A percentile compares a stretch with the other conserved stretches of the same genome.
These are phyloP conservation scores for Sturnira hondurensis DNA, from an alignment of 2,113 vertebrate genomes.

Conservation along the genomic window DNA sequence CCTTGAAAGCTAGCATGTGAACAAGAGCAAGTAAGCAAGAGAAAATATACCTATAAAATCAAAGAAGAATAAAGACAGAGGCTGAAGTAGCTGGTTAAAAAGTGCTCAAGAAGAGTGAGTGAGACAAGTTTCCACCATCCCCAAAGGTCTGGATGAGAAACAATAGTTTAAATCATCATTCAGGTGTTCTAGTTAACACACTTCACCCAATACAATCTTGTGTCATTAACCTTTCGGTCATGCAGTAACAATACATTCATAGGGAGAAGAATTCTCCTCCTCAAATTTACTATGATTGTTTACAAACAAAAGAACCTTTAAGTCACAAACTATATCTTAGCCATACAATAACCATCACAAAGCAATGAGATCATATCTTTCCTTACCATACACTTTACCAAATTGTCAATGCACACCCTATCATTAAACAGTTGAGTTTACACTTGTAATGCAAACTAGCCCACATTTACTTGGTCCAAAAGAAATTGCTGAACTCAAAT, in stretches of 20 bases:
- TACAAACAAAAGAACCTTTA: conserved; percentile 7
- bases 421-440: not conserved
- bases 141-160: not conserved
- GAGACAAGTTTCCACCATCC: not conserved
- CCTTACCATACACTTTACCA: not conserved
- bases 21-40: not conserved
- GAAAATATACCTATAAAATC: not conserved
- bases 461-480: not conserved
- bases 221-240: not conserved
- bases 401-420: not conserved
- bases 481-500: not conserved
- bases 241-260: not conserved
- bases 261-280: not conserved
- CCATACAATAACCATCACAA: not conserved
- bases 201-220: not conserved
- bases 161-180: not conserved
- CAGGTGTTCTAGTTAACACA: not conserved
- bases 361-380: not conserved
- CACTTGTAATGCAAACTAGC: not conserved
- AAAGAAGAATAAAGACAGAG: not conserved
- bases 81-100: not conserved
- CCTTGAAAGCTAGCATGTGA: not conserved
- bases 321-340: not conserved
- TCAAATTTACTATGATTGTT: not conserved
- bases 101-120: not conserved